A percentile compares a stretch with the other conserved stretches of the same genome.
These are phyloP conservation scores for Phataginus tetradactyla DNA, from an alignment of 2,797 vertebrate genomes.

Conservation along the genomic window DNA sequence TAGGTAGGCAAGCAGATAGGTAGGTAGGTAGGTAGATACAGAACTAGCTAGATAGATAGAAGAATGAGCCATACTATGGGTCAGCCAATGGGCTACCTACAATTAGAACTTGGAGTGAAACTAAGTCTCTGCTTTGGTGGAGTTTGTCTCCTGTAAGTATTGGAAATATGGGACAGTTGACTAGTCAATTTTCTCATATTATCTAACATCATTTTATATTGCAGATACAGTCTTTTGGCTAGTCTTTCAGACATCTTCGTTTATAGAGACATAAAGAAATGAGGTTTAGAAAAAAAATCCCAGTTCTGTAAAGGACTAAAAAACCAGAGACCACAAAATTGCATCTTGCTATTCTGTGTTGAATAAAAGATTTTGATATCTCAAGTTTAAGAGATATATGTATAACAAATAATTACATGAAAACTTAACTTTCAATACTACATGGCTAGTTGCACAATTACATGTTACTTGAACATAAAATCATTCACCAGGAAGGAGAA, in stretches of 20 bases:
- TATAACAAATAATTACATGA: constrained; percentile 32
- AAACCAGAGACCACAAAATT: not conserved
- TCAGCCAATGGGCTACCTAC: not conserved
- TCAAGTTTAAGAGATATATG: not conserved
- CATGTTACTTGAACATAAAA: not conserved
- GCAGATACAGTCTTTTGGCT: not conserved
- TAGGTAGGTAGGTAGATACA: not conserved
- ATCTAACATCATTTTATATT: not conserved
- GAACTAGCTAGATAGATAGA: not conserved
- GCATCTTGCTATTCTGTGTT: not conserved
- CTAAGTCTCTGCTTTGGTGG: not conserved
- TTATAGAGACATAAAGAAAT: not conserved
- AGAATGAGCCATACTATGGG: not conserved
- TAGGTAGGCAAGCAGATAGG: not conserved
- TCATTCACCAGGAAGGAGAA: constrained; percentile 2
- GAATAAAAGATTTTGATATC: not conserved
- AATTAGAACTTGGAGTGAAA: not conserved
- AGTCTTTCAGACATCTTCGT: not conserved
- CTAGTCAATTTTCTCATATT: not conserved
- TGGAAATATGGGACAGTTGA: not conserved
- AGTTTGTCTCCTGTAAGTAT: not conserved
- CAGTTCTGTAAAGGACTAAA: not conserved
- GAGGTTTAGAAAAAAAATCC: constrained; percentile 27
- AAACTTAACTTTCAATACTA: not conserved
- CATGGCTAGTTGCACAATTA: not conserved